Evolutionary conservation across 2,888 invertebrate genomes (phyloP).

Genomic region (Drosophila falleni): DNA sequence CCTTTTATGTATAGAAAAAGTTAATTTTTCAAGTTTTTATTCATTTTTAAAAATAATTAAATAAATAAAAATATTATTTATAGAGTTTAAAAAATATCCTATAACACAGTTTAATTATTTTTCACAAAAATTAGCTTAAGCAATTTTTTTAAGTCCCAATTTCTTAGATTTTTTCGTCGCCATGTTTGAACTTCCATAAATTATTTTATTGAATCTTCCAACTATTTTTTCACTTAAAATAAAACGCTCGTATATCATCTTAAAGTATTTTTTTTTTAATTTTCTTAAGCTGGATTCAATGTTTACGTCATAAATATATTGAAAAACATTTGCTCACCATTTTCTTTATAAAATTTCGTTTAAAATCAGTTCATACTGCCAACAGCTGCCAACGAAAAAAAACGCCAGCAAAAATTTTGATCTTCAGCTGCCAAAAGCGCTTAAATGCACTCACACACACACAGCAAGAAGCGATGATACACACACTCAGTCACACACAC

Average conservation of each 20-base stretch:
- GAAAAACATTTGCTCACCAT: conserved; percentile 70
- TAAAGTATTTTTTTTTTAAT: not conserved
- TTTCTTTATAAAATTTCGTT: conserved; percentile 69
- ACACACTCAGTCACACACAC: conserved; percentile 34
- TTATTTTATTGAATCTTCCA: too few relatives aligned
- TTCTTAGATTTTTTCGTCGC: too few relatives aligned
- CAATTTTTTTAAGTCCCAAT: too few relatives aligned
- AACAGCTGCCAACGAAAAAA: conserved; percentile 78
- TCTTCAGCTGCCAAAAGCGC: conserved; percentile 63
- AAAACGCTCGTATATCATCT: not conserved
- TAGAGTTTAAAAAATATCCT: too few relatives aligned
- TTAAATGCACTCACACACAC: conserved; percentile 46
- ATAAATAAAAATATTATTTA: too few relatives aligned
- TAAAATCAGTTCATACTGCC: conserved; percentile 81
- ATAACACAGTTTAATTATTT: too few relatives aligned
- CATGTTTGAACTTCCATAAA: too few relatives aligned
- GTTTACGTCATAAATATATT: conserved; percentile 31
- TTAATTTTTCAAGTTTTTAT: too few relatives aligned
- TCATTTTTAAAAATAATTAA: too few relatives aligned
- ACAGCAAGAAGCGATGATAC: conserved; percentile 33
- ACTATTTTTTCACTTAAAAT: not conserved
- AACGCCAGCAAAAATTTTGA: conserved; percentile 64
- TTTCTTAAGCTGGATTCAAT: conserved; percentile 40
- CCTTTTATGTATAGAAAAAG: too few relatives aligned
- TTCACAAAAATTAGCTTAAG: too few relatives aligned